These are phyloP conservation scores for Chrysodeixis includens DNA, from an alignment of 2,888 invertebrate genomes.

Conservation along the genomic window DNA sequence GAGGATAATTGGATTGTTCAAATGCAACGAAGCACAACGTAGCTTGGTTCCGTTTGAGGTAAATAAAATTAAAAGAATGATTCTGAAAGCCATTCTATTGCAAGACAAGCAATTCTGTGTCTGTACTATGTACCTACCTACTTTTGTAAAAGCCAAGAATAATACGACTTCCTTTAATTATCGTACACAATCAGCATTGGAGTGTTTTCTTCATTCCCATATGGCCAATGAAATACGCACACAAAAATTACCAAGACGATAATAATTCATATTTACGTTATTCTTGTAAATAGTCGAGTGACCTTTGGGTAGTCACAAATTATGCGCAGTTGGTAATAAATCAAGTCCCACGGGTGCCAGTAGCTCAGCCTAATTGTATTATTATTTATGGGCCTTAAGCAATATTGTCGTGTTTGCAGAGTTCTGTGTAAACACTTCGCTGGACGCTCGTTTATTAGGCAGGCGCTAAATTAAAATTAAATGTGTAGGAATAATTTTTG, in stretches of 20 bases:
- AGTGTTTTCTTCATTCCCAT: slow-evolving; percentile 10
- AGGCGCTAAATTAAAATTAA: slow-evolving; percentile 46
- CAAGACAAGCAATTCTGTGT: neutral
- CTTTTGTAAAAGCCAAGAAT: neutral
- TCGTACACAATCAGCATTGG: slow-evolving; percentile 9
- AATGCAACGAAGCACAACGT: slow-evolving; percentile 7
- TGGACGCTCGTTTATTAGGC: slow-evolving; percentile 54
- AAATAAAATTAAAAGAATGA: slow-evolving; percentile 9
- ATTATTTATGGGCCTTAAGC: slow-evolving; percentile 76
- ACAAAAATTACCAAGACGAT: slow-evolving; percentile 35
- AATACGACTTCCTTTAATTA: slow-evolving; percentile 12
- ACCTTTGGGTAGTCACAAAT: slow-evolving; percentile 60
- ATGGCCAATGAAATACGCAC: slow-evolving; percentile 24
- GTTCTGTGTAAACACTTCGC: slow-evolving; percentile 65
- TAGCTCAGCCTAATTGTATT: slow-evolving; percentile 73
- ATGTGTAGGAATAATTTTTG: slow-evolving; percentile 36
- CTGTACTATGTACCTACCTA: neutral
- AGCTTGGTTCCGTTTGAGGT: slow-evolving; percentile 9
- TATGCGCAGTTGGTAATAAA: slow-evolving; percentile 67
- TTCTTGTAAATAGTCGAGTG: slow-evolving; percentile 52
- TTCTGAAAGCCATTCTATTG: slow-evolving; percentile 5
- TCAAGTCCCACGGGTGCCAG: slow-evolving; percentile 67
- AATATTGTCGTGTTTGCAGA: slow-evolving; percentile 68
- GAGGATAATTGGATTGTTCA: slow-evolving; percentile 8
- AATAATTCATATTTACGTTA: slow-evolving; percentile 49